These are phyloP conservation scores for Eilema depressum DNA, from an alignment of 2,888 invertebrate species.

Conservation along the genomic window DNA sequence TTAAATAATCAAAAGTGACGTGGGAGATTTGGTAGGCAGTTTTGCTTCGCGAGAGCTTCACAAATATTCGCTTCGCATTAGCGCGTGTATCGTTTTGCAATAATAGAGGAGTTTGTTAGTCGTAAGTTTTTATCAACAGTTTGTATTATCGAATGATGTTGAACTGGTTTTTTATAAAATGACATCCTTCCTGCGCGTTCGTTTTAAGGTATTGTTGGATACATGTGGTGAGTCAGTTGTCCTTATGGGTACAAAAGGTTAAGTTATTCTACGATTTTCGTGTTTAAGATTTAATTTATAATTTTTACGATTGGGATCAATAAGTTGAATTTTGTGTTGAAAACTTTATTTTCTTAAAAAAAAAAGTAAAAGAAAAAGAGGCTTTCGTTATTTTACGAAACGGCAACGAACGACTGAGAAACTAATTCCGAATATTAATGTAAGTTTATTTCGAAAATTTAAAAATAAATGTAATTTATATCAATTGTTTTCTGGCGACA, in stretches of 20 bases:
- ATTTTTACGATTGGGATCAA: slow-evolving; percentile 83
- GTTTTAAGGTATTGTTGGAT: slow-evolving; percentile 67
- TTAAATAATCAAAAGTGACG: slow-evolving; percentile 64
- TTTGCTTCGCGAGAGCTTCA: slow-evolving; percentile 69
- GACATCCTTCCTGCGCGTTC: slow-evolving; percentile 85
- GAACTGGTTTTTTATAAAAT: slow-evolving; percentile 79
- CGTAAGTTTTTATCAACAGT: slow-evolving; percentile 84
- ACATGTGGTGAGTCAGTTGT: slow-evolving; percentile 77
- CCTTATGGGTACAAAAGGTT: slow-evolving; percentile 83
- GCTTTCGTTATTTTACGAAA: slow-evolving; percentile 76
- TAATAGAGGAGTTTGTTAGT: slow-evolving; percentile 77
- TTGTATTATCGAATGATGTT: slow-evolving; percentile 80
- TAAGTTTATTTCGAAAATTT: slow-evolving; percentile 71
- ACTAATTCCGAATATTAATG: slow-evolving; percentile 72
- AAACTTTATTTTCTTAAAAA: slow-evolving; percentile 81
- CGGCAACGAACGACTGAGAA: slow-evolving; percentile 86
- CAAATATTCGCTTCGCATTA: slow-evolving; percentile 70
- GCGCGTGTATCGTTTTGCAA: slow-evolving; percentile 63
- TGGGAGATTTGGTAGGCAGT: slow-evolving; percentile 39
- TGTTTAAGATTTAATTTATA: slow-evolving; percentile 78
- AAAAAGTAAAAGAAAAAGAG: slow-evolving; percentile 70
- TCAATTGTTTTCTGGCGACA: slow-evolving; percentile 68
- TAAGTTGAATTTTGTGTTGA: slow-evolving; percentile 78
- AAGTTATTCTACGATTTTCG: slow-evolving; percentile 75
- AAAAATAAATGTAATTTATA: slow-evolving; percentile 46